Conservation (phyloP, 2,888 invertebrate genomes). For the Tiphia femorata region DNA sequence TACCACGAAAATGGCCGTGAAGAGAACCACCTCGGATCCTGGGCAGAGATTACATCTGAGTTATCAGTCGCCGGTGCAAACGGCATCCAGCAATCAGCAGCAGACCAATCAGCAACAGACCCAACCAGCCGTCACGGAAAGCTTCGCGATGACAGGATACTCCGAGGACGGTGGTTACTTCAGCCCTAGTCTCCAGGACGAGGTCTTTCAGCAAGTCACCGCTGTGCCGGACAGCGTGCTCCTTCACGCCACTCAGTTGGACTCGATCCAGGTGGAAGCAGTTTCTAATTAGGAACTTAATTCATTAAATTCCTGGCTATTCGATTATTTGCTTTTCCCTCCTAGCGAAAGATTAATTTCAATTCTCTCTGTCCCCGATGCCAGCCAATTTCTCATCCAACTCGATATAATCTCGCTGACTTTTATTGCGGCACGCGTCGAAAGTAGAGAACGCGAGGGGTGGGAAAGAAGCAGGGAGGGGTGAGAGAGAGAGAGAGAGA, state of each 20-base stretch:
- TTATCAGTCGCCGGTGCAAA: slow-evolving; percentile 61
- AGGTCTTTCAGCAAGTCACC: slow-evolving; percentile 80
- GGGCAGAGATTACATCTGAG: slow-evolving; percentile 75
- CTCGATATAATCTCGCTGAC: too few species aligned
- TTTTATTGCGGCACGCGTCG: too few species aligned
- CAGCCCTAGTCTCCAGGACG: slow-evolving; percentile 74
- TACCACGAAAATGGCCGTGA: slow-evolving; percentile 74
- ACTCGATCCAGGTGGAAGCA: slow-evolving; percentile 66
- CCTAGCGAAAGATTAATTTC: not conserved
- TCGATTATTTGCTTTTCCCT: not conserved
- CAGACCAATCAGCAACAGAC: slow-evolving; percentile 56
- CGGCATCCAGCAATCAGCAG: slow-evolving; percentile 40
- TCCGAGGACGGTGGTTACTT: slow-evolving; percentile 68
- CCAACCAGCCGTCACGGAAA: slow-evolving; percentile 60
- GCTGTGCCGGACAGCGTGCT: slow-evolving; percentile 77
- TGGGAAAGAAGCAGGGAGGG: slow-evolving; percentile 1
- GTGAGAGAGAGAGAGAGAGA: slow-evolving; percentile 3
- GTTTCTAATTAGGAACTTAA: too few species aligned
- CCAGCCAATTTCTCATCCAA: not conserved
- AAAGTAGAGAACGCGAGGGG: not conserved
- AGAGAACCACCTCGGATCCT: slow-evolving; percentile 81
- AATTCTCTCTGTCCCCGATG: not conserved
- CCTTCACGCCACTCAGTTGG: slow-evolving; percentile 76
- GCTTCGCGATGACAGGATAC: slow-evolving; percentile 66
- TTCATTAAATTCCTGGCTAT: too few species aligned